phyloP scores from a whole-genome alignment of 2,113 vertebrate genomes.

The Cettia cetti region DNA sequence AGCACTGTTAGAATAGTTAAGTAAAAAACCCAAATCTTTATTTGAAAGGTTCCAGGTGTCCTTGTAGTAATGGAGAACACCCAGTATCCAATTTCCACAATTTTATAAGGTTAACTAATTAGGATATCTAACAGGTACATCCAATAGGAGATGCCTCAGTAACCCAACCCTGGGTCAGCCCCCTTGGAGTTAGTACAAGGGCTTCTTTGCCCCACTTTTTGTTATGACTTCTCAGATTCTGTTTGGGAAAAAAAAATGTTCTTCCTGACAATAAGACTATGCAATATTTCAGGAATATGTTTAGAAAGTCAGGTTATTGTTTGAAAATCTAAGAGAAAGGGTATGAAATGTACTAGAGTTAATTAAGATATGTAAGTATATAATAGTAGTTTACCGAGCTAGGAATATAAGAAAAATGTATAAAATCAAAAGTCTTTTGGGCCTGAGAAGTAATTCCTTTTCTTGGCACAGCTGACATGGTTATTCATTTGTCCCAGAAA shows the following conservation, averaged over 20 bases:
- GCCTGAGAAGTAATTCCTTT: neutral
- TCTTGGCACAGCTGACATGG: neutral
- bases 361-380: neutral
- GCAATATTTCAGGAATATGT: neutral
- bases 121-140: neutral
- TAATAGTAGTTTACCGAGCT: neutral
- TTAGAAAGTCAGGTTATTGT: neutral
- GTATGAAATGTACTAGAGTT: neutral
- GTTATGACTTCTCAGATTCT: neutral
- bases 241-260: neutral
- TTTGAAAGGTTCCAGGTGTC: neutral
- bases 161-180: neutral
- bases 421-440: neutral
- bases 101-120: neutral
- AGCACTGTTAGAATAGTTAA: neutral
- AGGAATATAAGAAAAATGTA: neutral
- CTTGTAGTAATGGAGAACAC: neutral
- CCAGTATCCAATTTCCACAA: fast-evolving
- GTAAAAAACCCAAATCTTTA: neutral
- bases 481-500: neutral
- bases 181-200: neutral
- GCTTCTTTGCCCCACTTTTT: neutral
- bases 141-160: neutral
- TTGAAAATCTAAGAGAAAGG: neutral
- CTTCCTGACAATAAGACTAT: neutral